Conservation (phyloP, 2,113 vertebrate genomes). For the Brachypteracias leptosomus region DNA sequence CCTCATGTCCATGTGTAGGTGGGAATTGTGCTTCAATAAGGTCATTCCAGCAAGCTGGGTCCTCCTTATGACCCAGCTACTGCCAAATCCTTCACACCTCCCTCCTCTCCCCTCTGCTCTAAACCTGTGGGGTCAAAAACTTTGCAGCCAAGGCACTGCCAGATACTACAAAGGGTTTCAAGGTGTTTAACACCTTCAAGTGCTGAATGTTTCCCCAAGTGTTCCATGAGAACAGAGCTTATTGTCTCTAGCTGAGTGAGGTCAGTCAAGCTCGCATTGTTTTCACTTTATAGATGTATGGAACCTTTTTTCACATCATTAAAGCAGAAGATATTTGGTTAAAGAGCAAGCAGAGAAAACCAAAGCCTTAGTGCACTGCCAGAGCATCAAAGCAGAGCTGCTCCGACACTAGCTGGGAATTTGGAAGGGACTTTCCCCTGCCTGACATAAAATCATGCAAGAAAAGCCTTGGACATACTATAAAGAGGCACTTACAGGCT, state of each 20-base stretch:
- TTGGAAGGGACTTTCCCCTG: background rate
- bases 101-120: background rate
- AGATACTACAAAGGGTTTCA: background rate
- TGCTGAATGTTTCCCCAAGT: background rate
- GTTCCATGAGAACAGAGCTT: background rate
- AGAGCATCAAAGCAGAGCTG: background rate
- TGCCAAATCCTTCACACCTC: background rate
- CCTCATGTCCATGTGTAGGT: accelerated
- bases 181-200: background rate
- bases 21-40: background rate
- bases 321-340: background rate
- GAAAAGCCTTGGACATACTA: background rate
- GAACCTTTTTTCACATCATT: background rate
- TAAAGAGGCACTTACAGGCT: background rate
- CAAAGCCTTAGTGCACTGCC: background rate
- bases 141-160: accelerated
- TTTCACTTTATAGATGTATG: background rate
- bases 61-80: background rate
- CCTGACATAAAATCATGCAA: background rate
- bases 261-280: background rate
- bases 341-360: background rate
- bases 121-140: background rate
- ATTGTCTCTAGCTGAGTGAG: no score
- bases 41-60: background rate
- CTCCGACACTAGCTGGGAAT: background rate